Evolutionary conservation across 2,797 vertebrate species (phyloP).

Genomic region (Sitta carolinensis): DNA sequence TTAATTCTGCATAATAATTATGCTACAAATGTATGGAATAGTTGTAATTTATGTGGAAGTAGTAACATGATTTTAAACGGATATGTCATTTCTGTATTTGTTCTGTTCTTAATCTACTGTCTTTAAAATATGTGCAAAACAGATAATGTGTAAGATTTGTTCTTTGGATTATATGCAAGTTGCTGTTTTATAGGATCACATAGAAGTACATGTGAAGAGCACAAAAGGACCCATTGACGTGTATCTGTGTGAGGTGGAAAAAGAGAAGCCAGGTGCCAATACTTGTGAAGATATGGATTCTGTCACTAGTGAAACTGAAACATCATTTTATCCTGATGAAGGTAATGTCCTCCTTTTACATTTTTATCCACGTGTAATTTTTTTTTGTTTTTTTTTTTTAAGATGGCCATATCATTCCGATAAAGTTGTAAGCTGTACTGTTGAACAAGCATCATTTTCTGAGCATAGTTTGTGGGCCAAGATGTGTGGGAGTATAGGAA

Average conservation of each 20-base stretch:
- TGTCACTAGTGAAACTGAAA: not conserved
- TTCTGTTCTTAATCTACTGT: not conserved
- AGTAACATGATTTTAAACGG: not conserved
- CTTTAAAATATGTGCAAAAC: not conserved
- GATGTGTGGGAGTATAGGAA: not conserved
- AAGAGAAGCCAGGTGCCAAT: not conserved
- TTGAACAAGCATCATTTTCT: not conserved
- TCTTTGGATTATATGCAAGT: not conserved
- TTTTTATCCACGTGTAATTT: not conserved
- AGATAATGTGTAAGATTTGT: not conserved
- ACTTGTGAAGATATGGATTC: not conserved
- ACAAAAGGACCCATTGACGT: conserved; percentile 85
- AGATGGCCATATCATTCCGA: not conserved
- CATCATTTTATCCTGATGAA: not conserved
- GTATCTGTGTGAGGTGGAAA: conserved; percentile 81
- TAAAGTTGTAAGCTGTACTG: not conserved
- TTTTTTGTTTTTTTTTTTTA: not conserved
- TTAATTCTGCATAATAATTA: not conserved
- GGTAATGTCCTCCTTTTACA: conserved; percentile 14
- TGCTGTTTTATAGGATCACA: conserved; percentile 78
- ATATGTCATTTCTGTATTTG: not conserved
- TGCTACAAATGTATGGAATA: not conserved
- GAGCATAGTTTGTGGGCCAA: not conserved
- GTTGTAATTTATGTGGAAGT: not conserved
- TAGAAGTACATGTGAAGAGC: conserved; percentile 87